A percentile compares a stretch with the other conserved stretches of the same genome.
These are phyloP conservation scores for Sisor rabdophorus DNA, from an alignment of 2,113 vertebrate genomes.

Conservation along the genomic window DNA sequence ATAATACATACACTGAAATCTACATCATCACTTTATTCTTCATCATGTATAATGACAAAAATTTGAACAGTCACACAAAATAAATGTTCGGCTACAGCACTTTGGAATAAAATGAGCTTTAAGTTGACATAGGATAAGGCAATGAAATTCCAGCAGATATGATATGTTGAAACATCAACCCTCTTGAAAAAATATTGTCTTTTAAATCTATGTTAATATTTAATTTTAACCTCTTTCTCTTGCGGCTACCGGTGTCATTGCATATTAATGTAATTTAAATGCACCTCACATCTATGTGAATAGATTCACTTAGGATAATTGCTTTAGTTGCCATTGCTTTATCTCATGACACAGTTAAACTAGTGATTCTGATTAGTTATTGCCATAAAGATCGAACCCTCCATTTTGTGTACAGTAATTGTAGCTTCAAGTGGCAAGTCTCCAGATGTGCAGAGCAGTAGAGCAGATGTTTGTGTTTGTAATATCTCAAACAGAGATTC, in stretches of 20 bases:
- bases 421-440: not conserved
- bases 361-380: slow-evolving; percentile 4
- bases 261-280: not conserved
- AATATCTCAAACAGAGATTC: not conserved
- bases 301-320: not conserved
- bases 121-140: not conserved
- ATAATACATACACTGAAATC: not conserved
- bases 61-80: not conserved
- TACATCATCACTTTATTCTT: slow-evolving; percentile 1
- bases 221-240: not conserved
- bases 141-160: not conserved
- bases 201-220: not conserved
- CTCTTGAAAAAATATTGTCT: not conserved
- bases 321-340: not conserved
- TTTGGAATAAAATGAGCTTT: not conserved
- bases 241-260: not conserved
- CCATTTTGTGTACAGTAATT: not conserved
- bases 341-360: not conserved
- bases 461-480: not conserved
- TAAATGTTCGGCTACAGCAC: not conserved
- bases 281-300: not conserved
- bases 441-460: too few relatives aligned
- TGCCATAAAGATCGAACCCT: not conserved
- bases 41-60: not conserved
- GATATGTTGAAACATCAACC: not conserved